Evolutionary conservation across 2,888 invertebrate genomes (phyloP), one percentile per base, ranked within the genome.

Genomic region (Myathropa florea): DNA sequence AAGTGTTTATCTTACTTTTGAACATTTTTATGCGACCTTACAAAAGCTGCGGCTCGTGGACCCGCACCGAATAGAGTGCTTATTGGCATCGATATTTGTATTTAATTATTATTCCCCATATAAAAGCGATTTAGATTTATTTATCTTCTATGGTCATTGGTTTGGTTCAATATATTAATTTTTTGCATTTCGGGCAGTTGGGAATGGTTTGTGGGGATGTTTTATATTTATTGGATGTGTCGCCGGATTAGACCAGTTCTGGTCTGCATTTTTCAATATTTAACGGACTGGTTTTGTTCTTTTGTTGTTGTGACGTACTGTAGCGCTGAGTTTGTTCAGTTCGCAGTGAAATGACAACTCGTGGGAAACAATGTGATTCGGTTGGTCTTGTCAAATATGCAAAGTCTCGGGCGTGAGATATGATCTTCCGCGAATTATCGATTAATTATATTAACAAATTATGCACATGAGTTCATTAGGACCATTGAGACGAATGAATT

Each of bases 101-200:
- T 85, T 82, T 82, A 85, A 82, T 85, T 85, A 77, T 82, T 77
- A 77, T 77, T 76, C 85, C 71, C 80, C 76, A 72, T 82, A 81
- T 81, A 77, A 81, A 84, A 63, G 61, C 84, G 75, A 84, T 81
- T 84, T 67, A 68, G 36, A 61, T 75, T 79, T 79, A 79, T 79
- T 83, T 79, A 83, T 79, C 60, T 75, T 73, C 75, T 65, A 36
- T 78, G 78, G 79, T 73, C 81, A 81, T 81, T 79, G 83, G 83
- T 60, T 75, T 59, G 60, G 63, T 53, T 77, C 77, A 70, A 77
- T 70, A 77, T 77, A 73, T 83, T 83, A 83, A 83, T 83, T 83
- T 83, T 79, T 79, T 75, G 33, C 36, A 55, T 75, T 75, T 60
- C 36, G 30, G 67, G 12, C 53, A 61, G 53, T 36, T 60, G 59